Percentiles rank a stretch among this genome's conserved stretches.
Evolutionary conservation across 2,113 vertebrate genomes (phyloP).

Genomic region (Cyanistes caeruleus): DNA sequence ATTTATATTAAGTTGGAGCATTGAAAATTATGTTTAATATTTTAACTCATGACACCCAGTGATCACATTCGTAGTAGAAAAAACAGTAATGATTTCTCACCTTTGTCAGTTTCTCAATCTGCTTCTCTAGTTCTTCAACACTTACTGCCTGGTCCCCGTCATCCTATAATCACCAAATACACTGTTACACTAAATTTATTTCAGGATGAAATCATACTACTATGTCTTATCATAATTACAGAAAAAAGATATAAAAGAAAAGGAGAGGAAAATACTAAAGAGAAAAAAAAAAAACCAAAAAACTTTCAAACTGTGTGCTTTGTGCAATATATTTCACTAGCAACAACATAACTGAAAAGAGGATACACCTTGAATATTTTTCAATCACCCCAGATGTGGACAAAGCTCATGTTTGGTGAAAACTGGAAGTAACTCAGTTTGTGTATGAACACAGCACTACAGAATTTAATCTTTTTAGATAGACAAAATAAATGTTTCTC

Average conservation of each 20-base stretch:
- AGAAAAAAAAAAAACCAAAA: not conserved
- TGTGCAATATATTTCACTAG: not conserved
- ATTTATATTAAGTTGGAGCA: not conserved
- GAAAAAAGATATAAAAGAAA: not conserved
- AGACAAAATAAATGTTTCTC: not conserved
- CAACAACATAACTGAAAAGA: not conserved
- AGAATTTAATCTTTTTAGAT: not conserved
- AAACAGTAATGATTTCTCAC: conserved; percentile 71
- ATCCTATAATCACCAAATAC: conserved; percentile 78
- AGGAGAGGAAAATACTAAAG: not conserved
- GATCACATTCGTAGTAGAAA: not conserved
- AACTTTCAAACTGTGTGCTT: not conserved
- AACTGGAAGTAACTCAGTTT: not conserved
- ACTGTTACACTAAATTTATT: not conserved
- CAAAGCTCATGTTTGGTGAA: not conserved
- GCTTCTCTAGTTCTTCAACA: conserved; percentile 92
- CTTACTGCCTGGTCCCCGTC: conserved; percentile 86
- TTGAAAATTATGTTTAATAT: not conserved
- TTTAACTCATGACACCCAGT: not conserved
- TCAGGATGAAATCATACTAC: not conserved
- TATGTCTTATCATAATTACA: not conserved
- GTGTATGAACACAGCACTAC: not conserved
- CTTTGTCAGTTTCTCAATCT: conserved; percentile 91
- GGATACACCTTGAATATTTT: not conserved
- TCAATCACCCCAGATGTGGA: not conserved